Evolutionary conservation across 1,140 invertebrate species (phyloP), one percentile per base, ranked within the genome.

Genomic region (Bilobella aurantiaca): DNA sequence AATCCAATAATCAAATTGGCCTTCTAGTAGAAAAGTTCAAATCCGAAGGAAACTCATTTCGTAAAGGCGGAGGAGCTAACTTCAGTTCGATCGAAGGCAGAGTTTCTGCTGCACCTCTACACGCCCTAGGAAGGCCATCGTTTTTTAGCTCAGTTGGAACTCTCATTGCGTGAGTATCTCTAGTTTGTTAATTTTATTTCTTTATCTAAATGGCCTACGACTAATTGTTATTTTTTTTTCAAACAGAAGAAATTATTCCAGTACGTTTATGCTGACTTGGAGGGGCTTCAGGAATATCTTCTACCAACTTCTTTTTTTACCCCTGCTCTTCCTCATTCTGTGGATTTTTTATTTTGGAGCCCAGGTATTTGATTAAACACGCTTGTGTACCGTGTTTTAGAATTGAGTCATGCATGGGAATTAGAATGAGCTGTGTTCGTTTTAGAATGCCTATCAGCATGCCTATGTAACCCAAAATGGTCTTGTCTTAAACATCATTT

Each of bases 1-100:
- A 95, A 75, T 94, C 91, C 0, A 93, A 91, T 74, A 89, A 92
- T 66, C 91, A 95, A 77, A 95, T 95, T 71, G 87, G 90, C 3
- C 87, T 90, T 0, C 75, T 96, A 0, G 91, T 95, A 0, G 91
- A 95, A 63, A 91, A 93, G 74, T 96, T 94, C 74, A 92, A 91
- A 75, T 76, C 87, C 18, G 91, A 94, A 76, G 88, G 87, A 32
- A 78, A 80, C 34, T 79, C 84, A 61, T 85, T 86, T 73, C 73
- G 86, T 70, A 83, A 88, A 75, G 81, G 82, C 75, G 58, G 71
- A 56, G 60, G 66, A 68, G n/a, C n/a, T n/a, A 42, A 42, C n/a
- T 53, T 53, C 25, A 65, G 25, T 62, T 65, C 53, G n/a, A 58
- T 58, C 12, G 57, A 66, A 66, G 27, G 70, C 71, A 58, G 75